A percentile compares a stretch with the other conserved stretches of the same genome.
Evolutionary conservation across 64 coral and sea anemone genomes (phyloP).

Genomic region (Catalaphyllia jardinei): DNA sequence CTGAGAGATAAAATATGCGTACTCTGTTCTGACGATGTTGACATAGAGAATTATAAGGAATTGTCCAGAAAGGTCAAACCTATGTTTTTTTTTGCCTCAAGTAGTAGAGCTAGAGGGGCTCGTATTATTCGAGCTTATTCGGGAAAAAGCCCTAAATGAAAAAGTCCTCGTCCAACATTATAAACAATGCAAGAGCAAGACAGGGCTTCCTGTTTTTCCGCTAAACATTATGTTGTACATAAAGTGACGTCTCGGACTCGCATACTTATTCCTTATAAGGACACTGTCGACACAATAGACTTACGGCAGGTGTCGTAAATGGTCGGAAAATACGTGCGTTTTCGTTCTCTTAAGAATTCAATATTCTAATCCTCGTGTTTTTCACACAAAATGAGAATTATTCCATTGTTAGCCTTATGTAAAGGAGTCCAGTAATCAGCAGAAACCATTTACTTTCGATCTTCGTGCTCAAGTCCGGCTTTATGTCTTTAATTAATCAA

Average conservation of each 20-base stretch:
- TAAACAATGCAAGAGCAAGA: too few relatives aligned
- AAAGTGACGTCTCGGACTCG: not conserved
- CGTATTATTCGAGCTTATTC: too few relatives aligned
- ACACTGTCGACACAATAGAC: not conserved
- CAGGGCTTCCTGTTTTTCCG: too few relatives aligned
- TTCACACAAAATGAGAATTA: not conserved
- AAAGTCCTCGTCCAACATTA: too few relatives aligned
- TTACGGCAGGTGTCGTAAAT: not conserved
- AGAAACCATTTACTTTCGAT: not conserved
- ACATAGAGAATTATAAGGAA: not conserved
- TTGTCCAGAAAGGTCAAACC: not conserved
- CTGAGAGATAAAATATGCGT: too few relatives aligned
- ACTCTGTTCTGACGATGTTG: too few relatives aligned
- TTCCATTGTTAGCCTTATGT: not conserved
- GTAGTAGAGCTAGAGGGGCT: too few relatives aligned
- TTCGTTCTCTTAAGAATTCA: not conserved
- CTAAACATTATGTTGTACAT: too few relatives aligned
- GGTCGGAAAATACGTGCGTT: not conserved
- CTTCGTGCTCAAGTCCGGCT: not conserved
- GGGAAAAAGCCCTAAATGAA: too few relatives aligned
- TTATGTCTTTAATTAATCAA: not conserved
- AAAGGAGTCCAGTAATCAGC: not conserved
- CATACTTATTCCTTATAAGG: not conserved
- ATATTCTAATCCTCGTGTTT: not conserved
- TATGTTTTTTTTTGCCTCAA: not conserved